Evolutionary conservation across 2,113 vertebrate genomes (phyloP).

Genomic region (Tangachromis dhanisi): DNA sequence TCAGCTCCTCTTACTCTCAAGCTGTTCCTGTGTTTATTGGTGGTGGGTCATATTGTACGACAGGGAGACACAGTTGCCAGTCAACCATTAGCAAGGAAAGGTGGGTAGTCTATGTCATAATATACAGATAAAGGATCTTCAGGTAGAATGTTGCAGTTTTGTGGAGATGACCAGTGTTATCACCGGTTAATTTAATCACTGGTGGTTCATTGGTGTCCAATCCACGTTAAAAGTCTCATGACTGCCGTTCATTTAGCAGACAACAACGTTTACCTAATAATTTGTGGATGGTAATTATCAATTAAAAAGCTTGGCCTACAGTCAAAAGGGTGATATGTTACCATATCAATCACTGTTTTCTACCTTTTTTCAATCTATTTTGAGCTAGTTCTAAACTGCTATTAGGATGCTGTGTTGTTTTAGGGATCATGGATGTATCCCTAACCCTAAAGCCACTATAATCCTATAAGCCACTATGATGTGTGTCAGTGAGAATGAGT

Average conservation of each 20-base stretch:
- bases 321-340: background rate
- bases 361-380: background rate
- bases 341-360: background rate
- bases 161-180: background rate
- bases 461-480: background rate
- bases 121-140: background rate
- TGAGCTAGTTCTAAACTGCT: background rate
- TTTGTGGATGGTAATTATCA: background rate
- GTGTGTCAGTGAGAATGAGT: background rate
- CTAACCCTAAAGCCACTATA: background rate
- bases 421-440: background rate
- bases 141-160: background rate
- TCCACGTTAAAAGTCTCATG: background rate
- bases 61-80: background rate
- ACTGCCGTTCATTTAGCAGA: background rate
- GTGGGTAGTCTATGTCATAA: background rate
- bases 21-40: background rate
- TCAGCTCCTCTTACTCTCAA: background rate
- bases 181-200: background rate
- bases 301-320: background rate
- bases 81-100: background rate
- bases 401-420: background rate
- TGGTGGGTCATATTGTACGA: background rate
- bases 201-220: background rate
- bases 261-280: background rate